phyloP scores from a whole-genome alignment of 2,113 vertebrate genomes.

The Caranx ignobilis region DNA sequence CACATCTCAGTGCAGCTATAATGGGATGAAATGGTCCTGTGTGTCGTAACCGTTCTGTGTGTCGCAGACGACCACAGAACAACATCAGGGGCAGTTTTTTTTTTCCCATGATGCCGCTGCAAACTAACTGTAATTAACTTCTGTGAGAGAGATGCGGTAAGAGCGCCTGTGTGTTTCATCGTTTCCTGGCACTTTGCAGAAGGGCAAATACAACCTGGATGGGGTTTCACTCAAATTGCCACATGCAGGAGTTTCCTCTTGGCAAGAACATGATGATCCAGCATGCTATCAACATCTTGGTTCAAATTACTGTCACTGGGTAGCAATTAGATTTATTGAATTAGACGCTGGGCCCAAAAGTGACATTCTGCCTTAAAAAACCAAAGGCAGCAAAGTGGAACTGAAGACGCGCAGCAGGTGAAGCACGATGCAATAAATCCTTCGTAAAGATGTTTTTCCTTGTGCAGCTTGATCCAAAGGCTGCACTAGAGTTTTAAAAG shows the following conservation, averaged over 20 bases:
- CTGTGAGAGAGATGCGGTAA: background rate
- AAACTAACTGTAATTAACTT: conserved; percentile 39
- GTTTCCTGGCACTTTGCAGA: conserved; percentile 52
- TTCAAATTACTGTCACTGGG: conserved; percentile 46
- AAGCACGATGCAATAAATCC: background rate
- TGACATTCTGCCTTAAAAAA: background rate
- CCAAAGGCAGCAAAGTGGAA: background rate
- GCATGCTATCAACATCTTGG: conserved; percentile 17
- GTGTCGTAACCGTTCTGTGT: background rate
- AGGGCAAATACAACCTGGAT: conserved; percentile 42
- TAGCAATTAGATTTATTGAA: conserved; percentile 34
- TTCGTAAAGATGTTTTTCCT: background rate
- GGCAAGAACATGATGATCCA: conserved; percentile 46
- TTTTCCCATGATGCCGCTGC: conserved; percentile 59
- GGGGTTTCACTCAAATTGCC: conserved; percentile 47
- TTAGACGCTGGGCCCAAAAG: conserved; percentile 8
- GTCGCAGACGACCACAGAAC: conserved; percentile 16
- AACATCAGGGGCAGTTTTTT: conserved; percentile 34
- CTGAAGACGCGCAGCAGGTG: background rate
- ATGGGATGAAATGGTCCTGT: conserved; percentile 7
- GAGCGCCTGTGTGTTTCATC: conserved; percentile 20
- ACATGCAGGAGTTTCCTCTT: conserved; percentile 58
- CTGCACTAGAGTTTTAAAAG: no score
- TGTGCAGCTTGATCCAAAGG: background rate
- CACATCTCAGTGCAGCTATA: conserved; percentile 31